A percentile compares a stretch with the other conserved stretches of the same genome.
These are phyloP conservation scores for Carcharodon carcharias DNA, from an alignment of 2,797 vertebrate genomes.

Conservation along the genomic window DNA sequence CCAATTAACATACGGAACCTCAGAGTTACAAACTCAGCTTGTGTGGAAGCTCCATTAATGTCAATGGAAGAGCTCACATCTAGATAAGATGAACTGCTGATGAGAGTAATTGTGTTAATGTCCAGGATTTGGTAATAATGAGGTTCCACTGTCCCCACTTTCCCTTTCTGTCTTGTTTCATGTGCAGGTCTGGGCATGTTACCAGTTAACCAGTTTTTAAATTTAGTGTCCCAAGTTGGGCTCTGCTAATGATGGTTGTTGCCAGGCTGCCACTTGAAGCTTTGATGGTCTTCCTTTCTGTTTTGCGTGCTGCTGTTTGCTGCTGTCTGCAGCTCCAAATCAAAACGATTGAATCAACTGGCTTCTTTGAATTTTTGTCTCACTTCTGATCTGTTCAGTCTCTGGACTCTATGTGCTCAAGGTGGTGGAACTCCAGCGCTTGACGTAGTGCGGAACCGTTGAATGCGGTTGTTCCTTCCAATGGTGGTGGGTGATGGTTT, in stretches of 20 bases:
- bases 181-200: not conserved
- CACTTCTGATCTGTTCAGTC: conserved; percentile 57
- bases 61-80: not conserved
- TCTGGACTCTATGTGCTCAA: conserved; percentile 59
- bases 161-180: not conserved
- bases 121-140: not conserved
- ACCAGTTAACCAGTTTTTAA: not conserved
- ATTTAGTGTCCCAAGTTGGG: not conserved
- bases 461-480: not conserved
- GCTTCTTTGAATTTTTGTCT: conserved; percentile 56
- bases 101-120: not conserved
- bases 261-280: not conserved
- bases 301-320: not conserved
- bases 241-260: not conserved
- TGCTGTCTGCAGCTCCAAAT: conserved; percentile 39
- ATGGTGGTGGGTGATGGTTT: conserved; percentile 32
- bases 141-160: not conserved
- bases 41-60: not conserved
- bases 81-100: not conserved
- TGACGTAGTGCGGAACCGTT: conserved; percentile 30
- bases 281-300: not conserved
- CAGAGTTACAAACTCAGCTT: not conserved
- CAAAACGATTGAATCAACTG: conserved; percentile 46
- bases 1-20: not conserved
- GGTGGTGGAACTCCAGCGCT: conserved; percentile 53